phyloP scores from a whole-genome alignment of 2,797 vertebrate genomes.

The Artibeus jamaicensis region DNA sequence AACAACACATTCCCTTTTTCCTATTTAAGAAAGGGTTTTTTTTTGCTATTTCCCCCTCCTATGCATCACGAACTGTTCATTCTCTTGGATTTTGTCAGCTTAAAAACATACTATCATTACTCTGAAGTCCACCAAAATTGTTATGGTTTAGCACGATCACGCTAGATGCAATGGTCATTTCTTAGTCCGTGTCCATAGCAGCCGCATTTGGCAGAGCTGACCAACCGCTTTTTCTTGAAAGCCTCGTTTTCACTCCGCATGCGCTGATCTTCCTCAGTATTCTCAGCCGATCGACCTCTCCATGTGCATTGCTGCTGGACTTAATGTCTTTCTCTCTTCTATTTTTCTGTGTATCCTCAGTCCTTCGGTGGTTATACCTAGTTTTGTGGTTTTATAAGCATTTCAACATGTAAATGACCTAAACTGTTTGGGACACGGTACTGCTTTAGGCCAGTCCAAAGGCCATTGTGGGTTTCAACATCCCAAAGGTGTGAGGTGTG shows the following conservation, averaged over 20 bases:
- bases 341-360: not conserved
- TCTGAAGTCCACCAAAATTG: not conserved
- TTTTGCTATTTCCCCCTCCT: not conserved
- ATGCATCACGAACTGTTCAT: not conserved
- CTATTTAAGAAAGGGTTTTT: not conserved
- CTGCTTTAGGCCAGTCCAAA: not conserved
- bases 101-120: not conserved
- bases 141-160: not conserved
- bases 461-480: not conserved
- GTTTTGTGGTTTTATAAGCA: not conserved
- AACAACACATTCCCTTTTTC: not conserved
- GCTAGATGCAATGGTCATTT: not conserved
- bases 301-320: fast-evolving
- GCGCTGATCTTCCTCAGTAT: not conserved
- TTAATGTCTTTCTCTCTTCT: not conserved
- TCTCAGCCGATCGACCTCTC: not conserved
- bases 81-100: not conserved
- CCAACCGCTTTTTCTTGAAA: not conserved
- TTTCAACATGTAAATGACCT: not conserved
- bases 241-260: not conserved
- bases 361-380: no score
- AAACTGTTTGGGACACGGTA: no score
- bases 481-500: no score
- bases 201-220: not conserved
- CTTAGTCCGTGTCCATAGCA: not conserved